Evolutionary conservation across 2,888 invertebrate species (phyloP).

Genomic region (Sphaerophoria rueppellii): DNA sequence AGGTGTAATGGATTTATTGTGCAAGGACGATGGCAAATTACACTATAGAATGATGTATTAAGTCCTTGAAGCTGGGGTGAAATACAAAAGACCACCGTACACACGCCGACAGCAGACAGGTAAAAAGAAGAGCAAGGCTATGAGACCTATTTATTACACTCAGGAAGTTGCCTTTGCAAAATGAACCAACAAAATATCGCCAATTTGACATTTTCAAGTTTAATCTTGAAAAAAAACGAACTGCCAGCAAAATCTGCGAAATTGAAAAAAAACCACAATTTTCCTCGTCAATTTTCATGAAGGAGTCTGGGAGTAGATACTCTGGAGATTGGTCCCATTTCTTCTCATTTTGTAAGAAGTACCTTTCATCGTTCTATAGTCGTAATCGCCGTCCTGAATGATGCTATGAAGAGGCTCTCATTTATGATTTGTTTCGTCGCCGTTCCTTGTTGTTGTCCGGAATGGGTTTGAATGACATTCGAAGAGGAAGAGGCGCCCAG

Average conservation of each 20-base stretch:
- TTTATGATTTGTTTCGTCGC: constrained; percentile 67
- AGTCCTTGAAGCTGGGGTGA: constrained; percentile 32
- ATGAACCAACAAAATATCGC: constrained; percentile 42
- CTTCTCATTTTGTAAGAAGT: constrained; percentile 9
- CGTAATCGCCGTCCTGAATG: constrained; percentile 35
- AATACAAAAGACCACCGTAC: constrained; percentile 31
- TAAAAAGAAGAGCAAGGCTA: constrained; percentile 46
- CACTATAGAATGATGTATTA: constrained; percentile 55
- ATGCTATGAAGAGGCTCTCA: constrained; percentile 63
- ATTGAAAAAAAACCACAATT: constrained; percentile 16
- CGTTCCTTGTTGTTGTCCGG: constrained; percentile 33
- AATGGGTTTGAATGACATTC: not conserved
- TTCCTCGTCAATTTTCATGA: constrained; percentile 32
- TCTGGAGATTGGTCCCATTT: constrained; percentile 60
- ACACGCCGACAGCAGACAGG: constrained; percentile 21
- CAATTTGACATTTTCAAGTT: constrained; percentile 58
- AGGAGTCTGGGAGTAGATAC: constrained; percentile 16
- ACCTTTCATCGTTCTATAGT: constrained; percentile 13
- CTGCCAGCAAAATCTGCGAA: not conserved
- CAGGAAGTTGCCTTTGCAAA: constrained; percentile 46
- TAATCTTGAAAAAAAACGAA: constrained; percentile 13
- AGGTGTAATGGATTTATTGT: constrained; percentile 72
- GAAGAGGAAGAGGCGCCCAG: not conserved
- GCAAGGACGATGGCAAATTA: constrained; percentile 72
- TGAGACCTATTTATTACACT: not conserved